Evolutionary conservation across 1,140 invertebrate species (phyloP), one percentile per base, ranked within the genome.

Genomic region (Aphelenchoides fujianensis): DNA sequence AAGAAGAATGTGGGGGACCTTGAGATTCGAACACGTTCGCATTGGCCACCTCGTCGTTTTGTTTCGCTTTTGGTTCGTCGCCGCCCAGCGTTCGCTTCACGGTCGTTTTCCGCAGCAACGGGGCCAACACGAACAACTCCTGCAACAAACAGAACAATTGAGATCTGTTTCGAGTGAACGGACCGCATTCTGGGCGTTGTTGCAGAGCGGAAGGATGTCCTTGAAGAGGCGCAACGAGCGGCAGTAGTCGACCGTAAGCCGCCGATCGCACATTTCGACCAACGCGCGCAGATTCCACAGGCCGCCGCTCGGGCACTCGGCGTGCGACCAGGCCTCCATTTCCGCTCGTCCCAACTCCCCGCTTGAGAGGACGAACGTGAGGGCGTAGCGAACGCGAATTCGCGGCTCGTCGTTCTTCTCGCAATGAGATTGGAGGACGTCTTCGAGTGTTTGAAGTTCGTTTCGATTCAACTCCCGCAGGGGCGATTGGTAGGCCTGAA

Each of bases 241-340:
- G 23, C 55, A 59, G 34, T 59, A 59, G 5, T 59, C 23, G 5
- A 5, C 32, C 5, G 7, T 71, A 23, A 70, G 72, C 69, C 68
- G 63, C n/a, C 71, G 71, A 73, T 72, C 71, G 66, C 73, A 72
- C 0, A 72, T 27, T 9, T 73, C 68, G 23, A 72, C 55, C 48
- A 75, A 35, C 59, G 19, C 30, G 35, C 71, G 71, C 27, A 72
- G 32, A 31, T 72, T 63, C 52, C 69, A 70, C 5, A 64, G 53
- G 16, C 12, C 12, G 12, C 28, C 16, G 48, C 34, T 16, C 19
- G 69, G 27, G n/a, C 69, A 59, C 19, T 59, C 55, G 5, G 55
- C 55, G 23, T 59, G 55, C 7, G 34, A 59, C 55, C 55, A 59
- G 27, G 5, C 61, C 12, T 69, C 52, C 12, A 69, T 35, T 1